Percentiles rank a stretch among this genome's conserved stretches.
phyloP scores from a whole-genome alignment of 2,797 vertebrate genomes.

The Brachyrhaphis roseni region DNA sequence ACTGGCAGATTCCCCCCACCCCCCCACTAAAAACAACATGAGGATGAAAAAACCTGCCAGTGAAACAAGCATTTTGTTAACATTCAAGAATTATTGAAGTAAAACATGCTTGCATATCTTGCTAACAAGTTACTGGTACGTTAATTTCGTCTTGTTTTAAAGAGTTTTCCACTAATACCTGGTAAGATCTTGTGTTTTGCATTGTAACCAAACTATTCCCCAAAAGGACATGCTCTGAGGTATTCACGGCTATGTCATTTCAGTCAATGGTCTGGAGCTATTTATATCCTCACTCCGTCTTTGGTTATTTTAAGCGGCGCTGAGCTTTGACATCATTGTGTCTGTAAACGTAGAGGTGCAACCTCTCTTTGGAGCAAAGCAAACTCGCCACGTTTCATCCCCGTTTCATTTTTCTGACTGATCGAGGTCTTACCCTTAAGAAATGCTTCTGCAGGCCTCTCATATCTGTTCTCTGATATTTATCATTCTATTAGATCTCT shows the following conservation, averaged over 20 bases:
- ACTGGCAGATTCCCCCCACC: too few species aligned
- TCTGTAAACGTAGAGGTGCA: neutral
- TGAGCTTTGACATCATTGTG: neutral
- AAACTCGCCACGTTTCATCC: neutral
- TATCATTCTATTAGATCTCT: slow-evolving; percentile 1
- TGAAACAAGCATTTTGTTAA: too few species aligned
- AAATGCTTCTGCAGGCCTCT: neutral
- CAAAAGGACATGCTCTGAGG: neutral
- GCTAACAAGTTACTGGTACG: too few species aligned
- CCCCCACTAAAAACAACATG: too few species aligned
- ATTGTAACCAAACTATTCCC: neutral
- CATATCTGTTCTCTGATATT: neutral
- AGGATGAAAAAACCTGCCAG: too few species aligned
- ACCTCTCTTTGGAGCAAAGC: neutral
- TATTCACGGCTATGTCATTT: neutral
- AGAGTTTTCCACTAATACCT: too few species aligned
- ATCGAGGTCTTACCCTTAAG: neutral
- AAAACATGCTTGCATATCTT: too few species aligned
- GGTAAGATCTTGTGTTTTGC: too few species aligned
- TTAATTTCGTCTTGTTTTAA: too few species aligned
- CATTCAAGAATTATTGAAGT: too few species aligned
- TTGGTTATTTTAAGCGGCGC: neutral
- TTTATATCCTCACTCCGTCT: neutral
- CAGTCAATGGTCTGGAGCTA: neutral
- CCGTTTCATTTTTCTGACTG: neutral